These are phyloP conservation scores for Cephalopachus bancanus DNA, from an alignment of 2,797 vertebrate genomes.

Conservation along the genomic window DNA sequence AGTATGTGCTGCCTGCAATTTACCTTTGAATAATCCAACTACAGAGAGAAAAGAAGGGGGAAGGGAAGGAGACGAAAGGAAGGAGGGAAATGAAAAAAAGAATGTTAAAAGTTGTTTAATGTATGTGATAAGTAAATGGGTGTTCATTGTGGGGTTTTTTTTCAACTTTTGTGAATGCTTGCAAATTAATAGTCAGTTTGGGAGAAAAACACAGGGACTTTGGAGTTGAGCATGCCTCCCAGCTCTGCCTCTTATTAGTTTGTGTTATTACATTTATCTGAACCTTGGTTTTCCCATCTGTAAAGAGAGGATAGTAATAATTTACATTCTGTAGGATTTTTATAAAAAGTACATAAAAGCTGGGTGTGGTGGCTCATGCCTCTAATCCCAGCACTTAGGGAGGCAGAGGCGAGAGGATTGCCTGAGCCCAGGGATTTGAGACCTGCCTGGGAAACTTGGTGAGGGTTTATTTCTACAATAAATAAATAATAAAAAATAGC, in stretches of 20 bases:
- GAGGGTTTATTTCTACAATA: too few relatives aligned
- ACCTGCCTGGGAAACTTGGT: too few relatives aligned
- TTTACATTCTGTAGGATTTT: slow-evolving; percentile 21
- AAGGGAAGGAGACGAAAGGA: neutral
- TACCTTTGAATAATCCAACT: neutral
- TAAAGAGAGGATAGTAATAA: neutral
- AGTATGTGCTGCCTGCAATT: neutral
- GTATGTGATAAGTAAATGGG: neutral
- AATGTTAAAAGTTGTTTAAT: neutral
- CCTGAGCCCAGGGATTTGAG: too few relatives aligned
- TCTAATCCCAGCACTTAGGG: too few relatives aligned
- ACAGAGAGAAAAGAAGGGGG: neutral
- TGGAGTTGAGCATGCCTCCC: neutral
- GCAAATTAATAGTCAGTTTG: slow-evolving; percentile 45
- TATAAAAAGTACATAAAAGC: neutral
- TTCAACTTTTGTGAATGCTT: neutral
- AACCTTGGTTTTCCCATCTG: slow-evolving; percentile 15
- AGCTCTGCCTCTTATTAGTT: neutral
- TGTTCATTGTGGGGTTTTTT: neutral
- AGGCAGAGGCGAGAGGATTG: too few relatives aligned
- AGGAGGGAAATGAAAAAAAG: neutral
- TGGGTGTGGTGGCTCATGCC: too few relatives aligned
- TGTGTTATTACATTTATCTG: neutral
- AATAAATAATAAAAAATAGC: too few relatives aligned
- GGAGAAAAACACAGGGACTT: neutral